Conservation (phyloP, 1,140 invertebrate species). For the Reticulitermes speratus region DNA sequence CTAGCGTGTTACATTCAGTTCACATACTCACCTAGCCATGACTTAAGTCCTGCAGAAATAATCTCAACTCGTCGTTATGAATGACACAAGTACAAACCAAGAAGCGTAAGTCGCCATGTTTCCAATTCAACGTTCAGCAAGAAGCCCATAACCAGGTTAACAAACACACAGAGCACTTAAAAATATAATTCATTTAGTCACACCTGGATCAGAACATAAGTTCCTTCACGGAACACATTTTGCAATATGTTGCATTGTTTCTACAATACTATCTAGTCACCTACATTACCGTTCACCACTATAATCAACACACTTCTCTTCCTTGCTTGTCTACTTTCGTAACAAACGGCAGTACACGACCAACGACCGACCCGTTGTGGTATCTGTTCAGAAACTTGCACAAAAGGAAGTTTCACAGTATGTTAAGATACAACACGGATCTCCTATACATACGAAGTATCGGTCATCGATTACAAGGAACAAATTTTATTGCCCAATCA, state of each 20-base stretch:
- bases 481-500: not conserved
- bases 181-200: not conserved
- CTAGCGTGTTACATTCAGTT: not conserved
- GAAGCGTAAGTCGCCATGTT: constrained; percentile 9
- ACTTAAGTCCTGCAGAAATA: not conserved
- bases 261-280: not conserved
- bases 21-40: not conserved
- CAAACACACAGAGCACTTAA: not conserved
- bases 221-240: not conserved
- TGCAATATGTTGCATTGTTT: not conserved
- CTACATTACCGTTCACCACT: not conserved
- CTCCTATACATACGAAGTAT: too few relatives aligned
- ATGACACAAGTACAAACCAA: constrained; percentile 5
- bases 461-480: too few relatives aligned
- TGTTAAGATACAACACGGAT: not conserved
- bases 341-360: constrained; percentile 4
- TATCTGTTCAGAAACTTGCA: constrained; percentile 13
- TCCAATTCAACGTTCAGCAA: not conserved
- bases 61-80: not conserved
- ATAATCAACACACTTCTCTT: not conserved
- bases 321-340: not conserved
- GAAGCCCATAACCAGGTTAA: not conserved
- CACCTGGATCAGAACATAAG: not conserved
- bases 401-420: not conserved
- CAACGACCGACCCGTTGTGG: not conserved